Conservation (phyloP, 2,797 vertebrate species). For the Schizothorax lantsangensis region DNA sequence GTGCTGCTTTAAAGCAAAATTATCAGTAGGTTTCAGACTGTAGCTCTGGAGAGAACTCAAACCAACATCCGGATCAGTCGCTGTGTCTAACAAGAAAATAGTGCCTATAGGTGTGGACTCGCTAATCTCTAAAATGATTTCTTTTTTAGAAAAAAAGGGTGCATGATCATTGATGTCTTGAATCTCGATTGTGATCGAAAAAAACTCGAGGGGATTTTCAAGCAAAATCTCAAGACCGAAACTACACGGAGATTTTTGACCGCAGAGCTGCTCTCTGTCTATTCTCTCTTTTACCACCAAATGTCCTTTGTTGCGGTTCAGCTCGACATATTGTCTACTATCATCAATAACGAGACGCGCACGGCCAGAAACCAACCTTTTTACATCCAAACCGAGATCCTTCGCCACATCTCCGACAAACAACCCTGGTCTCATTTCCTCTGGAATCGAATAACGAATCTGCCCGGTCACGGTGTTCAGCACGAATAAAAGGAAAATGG, state of each 20-base stretch:
- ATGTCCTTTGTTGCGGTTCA: conserved; percentile 82
- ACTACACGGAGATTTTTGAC: conserved; percentile 71
- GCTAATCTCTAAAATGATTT: conserved; percentile 71
- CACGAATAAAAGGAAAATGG: conserved; percentile 74
- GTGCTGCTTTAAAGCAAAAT: conserved; percentile 73
- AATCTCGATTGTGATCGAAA: conserved; percentile 72
- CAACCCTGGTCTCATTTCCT: conserved; percentile 84
- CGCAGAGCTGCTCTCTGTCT: conserved; percentile 79
- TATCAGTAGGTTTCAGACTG: conserved; percentile 64
- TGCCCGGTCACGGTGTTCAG: conserved; percentile 70
- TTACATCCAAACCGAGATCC: conserved; percentile 83
- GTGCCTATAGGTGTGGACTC: conserved; percentile 69
- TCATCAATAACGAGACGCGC: conserved; percentile 79
- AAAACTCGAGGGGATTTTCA: conserved; percentile 74
- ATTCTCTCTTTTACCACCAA: conserved; percentile 80
- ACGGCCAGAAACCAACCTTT: conserved; percentile 77
- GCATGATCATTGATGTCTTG: conserved; percentile 77
- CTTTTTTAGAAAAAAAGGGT: conserved; percentile 70
- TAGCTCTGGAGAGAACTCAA: conserved; percentile 76
- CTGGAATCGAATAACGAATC: conserved; percentile 85
- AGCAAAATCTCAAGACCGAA: conserved; percentile 75
- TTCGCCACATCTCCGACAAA: conserved; percentile 84
- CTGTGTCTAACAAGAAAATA: conserved; percentile 72
- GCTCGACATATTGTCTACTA: conserved; percentile 80
- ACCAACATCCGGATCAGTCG: conserved; percentile 75